Percentiles rank a stretch among this genome's conserved stretches.
Conservation (phyloP, 1,140 invertebrate genomes). For the Acyrthosiphon pisum region DNA sequence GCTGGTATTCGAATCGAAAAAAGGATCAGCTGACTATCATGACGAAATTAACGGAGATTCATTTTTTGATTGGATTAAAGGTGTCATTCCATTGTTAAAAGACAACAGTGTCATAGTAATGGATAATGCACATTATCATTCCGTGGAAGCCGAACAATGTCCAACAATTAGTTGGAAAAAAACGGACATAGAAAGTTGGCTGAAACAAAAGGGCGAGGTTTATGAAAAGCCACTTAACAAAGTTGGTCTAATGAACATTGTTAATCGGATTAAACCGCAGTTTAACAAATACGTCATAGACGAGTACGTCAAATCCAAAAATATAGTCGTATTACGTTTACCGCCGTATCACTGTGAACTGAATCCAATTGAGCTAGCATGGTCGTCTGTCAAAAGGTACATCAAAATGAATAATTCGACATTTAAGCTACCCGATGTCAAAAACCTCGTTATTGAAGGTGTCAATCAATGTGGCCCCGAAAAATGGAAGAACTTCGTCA, state of each 20-base stretch:
- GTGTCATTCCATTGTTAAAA: not conserved
- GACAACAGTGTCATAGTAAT: not conserved
- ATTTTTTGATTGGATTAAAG: not conserved
- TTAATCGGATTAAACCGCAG: not conserved
- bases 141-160: not conserved
- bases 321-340: too few species aligned
- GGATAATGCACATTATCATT: not conserved
- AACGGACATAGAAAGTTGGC: not conserved
- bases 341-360: slow-evolving; percentile 63
- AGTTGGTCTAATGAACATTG: not conserved
- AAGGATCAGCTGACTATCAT: not conserved
- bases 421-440: not conserved
- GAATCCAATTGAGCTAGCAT: slow-evolving; percentile 63
- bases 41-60: not conserved
- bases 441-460: not conserved
- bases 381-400: slow-evolving; percentile 62
- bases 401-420: slow-evolving; percentile 60
- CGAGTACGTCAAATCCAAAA: not conserved
- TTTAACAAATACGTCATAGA: slow-evolving; percentile 48
- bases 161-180: not conserved
- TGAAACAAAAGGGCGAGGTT: not conserved
- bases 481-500: too few species aligned
- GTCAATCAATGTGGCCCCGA: too few species aligned
- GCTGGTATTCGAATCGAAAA: not conserved
- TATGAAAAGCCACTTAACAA: not conserved